phyloP scores from a whole-genome alignment of 2,797 vertebrate species.

The Halcyon badia region DNA sequence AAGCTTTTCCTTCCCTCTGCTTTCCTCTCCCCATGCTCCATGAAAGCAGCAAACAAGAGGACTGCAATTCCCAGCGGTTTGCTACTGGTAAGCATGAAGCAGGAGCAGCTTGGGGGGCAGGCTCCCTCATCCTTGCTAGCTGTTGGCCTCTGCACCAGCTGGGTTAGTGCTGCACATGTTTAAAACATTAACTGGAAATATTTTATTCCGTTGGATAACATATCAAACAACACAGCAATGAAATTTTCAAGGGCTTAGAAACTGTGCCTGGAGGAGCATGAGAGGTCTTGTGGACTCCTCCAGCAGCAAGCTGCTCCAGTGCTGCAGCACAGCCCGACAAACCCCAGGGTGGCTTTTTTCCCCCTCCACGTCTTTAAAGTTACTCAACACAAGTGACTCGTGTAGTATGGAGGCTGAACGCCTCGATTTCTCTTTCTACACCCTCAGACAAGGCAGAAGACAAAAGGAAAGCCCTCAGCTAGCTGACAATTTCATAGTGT shows the following conservation, averaged over 20 bases:
- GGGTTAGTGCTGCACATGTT: constrained; percentile 47
- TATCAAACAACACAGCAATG: constrained; percentile 57
- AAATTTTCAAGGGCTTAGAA: constrained; percentile 61
- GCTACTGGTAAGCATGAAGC: not conserved
- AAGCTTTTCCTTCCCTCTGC: not conserved
- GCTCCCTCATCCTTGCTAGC: not conserved
- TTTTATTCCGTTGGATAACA: constrained; percentile 69
- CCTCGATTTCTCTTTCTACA: not conserved
- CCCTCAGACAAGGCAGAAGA: not conserved
- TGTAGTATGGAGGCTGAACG: fast-evolving
- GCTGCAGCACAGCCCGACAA: not conserved
- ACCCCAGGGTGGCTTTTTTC: not conserved
- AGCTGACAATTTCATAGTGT: not conserved
- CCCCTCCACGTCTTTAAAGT: not conserved
- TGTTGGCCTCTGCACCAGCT: not conserved
- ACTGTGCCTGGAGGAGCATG: constrained; percentile 32
- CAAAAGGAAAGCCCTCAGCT: not conserved
- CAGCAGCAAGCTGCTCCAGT: not conserved
- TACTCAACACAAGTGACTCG: not conserved
- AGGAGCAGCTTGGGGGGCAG: not conserved
- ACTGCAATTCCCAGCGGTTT: fast-evolving
- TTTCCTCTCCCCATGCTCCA: not conserved
- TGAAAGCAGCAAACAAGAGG: not conserved
- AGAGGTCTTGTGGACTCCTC: constrained; percentile 6
- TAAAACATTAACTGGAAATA: constrained; percentile 68